Evolutionary conservation across 1,140 invertebrate genomes (phyloP).

Genomic region (Ditylenchus dipsaci): DNA sequence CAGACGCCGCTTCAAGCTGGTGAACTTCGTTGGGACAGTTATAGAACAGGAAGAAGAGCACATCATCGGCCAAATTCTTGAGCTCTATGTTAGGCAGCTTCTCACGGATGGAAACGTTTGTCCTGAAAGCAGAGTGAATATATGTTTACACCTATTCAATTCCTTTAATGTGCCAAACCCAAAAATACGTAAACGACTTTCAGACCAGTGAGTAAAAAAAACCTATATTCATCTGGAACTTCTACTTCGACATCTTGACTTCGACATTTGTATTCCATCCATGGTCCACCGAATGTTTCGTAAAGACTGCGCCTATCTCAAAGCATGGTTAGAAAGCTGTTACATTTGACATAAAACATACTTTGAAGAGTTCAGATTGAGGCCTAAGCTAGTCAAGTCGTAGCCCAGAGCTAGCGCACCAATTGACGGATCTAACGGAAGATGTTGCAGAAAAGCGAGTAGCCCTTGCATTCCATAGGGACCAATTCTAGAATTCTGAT

Average conservation of each 20-base stretch:
- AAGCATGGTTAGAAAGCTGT: not conserved
- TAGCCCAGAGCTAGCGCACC: constrained; percentile 89
- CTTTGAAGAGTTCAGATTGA: constrained; percentile 94
- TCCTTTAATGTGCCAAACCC: too few species aligned
- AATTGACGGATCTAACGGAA: constrained; percentile 67
- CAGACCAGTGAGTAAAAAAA: too few species aligned
- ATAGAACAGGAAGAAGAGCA: constrained; percentile 98
- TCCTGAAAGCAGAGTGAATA: too few species aligned
- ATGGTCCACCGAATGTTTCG: constrained; percentile 92
- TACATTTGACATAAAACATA: constrained; percentile 54
- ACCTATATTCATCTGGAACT: constrained; percentile 85
- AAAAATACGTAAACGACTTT: too few species aligned
- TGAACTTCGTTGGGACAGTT: constrained; percentile 94
- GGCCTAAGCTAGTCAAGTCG: constrained; percentile 88
- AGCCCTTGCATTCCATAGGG: constrained; percentile 93
- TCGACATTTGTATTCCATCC: constrained; percentile 90
- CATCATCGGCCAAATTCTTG: constrained; percentile 93
- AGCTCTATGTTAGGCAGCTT: constrained; percentile 87
- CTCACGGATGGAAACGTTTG: constrained; percentile 58
- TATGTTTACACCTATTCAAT: too few species aligned
- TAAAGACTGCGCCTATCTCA: constrained; percentile 71
- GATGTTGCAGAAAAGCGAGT: constrained; percentile 88
- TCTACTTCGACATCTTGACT: constrained; percentile 82
- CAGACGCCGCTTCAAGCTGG: constrained; percentile 87
- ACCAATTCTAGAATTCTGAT: not conserved